phyloP scores from a whole-genome alignment of 2,888 invertebrate genomes.

The Ligdia adustata region DNA sequence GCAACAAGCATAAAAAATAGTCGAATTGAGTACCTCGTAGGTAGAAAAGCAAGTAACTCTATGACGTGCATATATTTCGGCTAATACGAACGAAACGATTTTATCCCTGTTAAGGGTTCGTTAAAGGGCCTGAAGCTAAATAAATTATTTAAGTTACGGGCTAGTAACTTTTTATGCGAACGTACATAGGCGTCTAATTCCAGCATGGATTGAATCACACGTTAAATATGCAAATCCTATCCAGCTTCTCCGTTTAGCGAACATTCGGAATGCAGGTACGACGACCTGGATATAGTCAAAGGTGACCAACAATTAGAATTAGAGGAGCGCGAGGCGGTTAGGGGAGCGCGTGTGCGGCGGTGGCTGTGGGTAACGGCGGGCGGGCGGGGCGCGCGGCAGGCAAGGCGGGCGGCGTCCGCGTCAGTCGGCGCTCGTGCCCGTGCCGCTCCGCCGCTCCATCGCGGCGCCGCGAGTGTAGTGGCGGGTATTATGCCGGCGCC shows the following conservation, averaged over 20 bases:
- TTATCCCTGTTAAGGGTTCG: constrained; percentile 41
- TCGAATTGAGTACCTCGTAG: no score
- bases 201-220: constrained; percentile 58
- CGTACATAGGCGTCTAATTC: constrained; percentile 51
- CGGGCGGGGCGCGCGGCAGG: constrained; percentile 43
- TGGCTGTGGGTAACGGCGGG: constrained; percentile 42
- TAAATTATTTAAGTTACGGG: constrained; percentile 58
- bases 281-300: constrained; percentile 75
- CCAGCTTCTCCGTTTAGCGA: constrained; percentile 55
- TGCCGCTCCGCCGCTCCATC: no score
- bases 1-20: no score
- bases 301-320: constrained; percentile 77
- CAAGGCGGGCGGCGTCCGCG: constrained; percentile 41
- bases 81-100: constrained; percentile 30
- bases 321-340: constrained; percentile 49
- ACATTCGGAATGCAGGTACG: constrained; percentile 71
- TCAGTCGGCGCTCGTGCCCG: constrained; percentile 48
- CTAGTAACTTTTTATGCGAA: constrained; percentile 68
- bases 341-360: constrained; percentile 39
- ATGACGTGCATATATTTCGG: constrained; percentile 4
- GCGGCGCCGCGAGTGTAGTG: constrained; percentile 39
- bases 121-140: constrained; percentile 45
- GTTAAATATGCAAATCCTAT: constrained; percentile 70
- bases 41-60: not conserved
- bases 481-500: constrained; percentile 74